These are phyloP conservation scores for Acipenser oxyrinchus DNA, from an alignment of 2,797 vertebrate genomes.

Conservation along the genomic window DNA sequence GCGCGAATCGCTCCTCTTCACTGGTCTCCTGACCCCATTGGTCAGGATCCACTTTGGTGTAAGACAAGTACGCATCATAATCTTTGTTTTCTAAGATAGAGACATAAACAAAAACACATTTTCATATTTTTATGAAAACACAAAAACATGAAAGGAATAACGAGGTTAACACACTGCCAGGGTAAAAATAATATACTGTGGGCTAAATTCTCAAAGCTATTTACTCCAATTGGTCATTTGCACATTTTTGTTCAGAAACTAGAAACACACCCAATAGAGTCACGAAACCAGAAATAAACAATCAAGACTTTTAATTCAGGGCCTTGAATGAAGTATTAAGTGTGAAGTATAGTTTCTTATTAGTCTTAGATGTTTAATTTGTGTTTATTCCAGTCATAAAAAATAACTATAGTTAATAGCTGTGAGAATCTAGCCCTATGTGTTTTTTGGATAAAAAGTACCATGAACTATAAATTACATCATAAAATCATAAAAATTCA, in stretches of 20 bases:
- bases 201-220: too few species aligned
- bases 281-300: too few species aligned
- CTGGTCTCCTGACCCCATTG: slow-evolving; percentile 96
- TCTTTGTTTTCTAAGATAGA: slow-evolving; percentile 72
- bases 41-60: slow-evolving; percentile 97
- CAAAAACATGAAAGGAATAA: slow-evolving; percentile 22
- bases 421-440: too few species aligned
- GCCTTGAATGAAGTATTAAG: too few species aligned
- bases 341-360: too few species aligned
- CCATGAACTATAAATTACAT: too few species aligned
- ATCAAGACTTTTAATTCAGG: too few species aligned
- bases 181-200: not conserved
- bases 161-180: not conserved
- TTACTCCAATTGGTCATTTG: too few species aligned
- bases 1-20: slow-evolving; percentile 93
- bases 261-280: not conserved
- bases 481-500: too few species aligned
- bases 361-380: not conserved
- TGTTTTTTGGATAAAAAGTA: too few species aligned
- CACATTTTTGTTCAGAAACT: not conserved
- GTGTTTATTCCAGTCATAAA: not conserved
- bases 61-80: slow-evolving; percentile 94
- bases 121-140: slow-evolving; percentile 2
- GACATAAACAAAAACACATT: not conserved
- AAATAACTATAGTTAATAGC: not conserved